These are phyloP conservation scores for Salvelinus namaycush DNA, from an alignment of 2,113 vertebrate genomes.

Conservation along the genomic window DNA sequence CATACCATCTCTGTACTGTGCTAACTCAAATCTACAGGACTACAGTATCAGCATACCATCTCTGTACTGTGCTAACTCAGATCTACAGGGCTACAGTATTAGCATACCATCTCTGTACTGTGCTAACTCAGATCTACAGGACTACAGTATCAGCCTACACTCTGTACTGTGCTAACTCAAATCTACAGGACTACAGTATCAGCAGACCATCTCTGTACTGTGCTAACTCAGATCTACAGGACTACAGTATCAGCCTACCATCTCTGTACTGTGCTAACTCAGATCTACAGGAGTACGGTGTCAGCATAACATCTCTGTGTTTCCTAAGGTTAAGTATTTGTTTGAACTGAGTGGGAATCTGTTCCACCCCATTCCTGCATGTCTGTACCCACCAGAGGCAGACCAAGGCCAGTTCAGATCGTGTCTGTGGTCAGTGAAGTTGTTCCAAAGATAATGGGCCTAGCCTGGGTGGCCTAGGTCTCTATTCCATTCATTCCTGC, in stretches of 20 bases:
- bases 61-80: too few relatives aligned
- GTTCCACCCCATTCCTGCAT: constrained; percentile 35
- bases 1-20: too few relatives aligned
- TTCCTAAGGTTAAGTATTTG: constrained; percentile 41
- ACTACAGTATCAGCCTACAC: constrained; percentile 25
- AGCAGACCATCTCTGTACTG: too few relatives aligned
- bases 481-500: constrained; percentile 36
- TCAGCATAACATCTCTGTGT: constrained; percentile 17
- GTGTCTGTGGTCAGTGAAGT: constrained; percentile 41
- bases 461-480: constrained; percentile 55
- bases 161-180: too few relatives aligned
- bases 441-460: constrained; percentile 59
- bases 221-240: too few relatives aligned
- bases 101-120: neutral
- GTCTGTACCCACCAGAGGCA: constrained; percentile 22
- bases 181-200: too few relatives aligned
- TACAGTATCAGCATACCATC: too few relatives aligned
- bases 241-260: too few relatives aligned
- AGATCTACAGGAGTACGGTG: constrained; percentile 7
- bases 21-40: too few relatives aligned
- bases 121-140: neutral
- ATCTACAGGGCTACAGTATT: too few relatives aligned
- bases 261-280: neutral
- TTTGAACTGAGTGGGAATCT: constrained; percentile 28
- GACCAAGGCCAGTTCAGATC: constrained; percentile 38